Base-by-base conservation (phyloP, 1,140 invertebrate species). In the Colletes latitarsis region DNA sequence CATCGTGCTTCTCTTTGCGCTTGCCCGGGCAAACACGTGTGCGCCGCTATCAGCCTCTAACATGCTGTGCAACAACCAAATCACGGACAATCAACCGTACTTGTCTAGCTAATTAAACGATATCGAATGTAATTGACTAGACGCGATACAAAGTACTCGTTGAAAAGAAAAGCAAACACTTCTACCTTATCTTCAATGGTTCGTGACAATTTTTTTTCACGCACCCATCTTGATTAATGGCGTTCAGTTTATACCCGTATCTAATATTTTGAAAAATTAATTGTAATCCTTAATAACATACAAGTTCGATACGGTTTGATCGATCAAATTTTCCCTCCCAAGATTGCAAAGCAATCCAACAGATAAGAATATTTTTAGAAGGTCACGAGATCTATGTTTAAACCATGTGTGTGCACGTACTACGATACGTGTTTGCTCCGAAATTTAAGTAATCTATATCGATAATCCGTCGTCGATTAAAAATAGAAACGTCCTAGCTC, bases 381-480 rank as follows among this genome's bases (percentile, higher is more conserved):
- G 77, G 69, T 78, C 77, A 30, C 30, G 30, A 30, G 30, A 30
- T 30, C 30, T 30, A 30, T 30, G 30, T 30, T 30, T 30, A 30
- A 2, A 30, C 30, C 30, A 30, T 30, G 30, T 30, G 30, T 30
- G 30, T 30, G 30, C 30, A 30, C 30, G 30, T 30, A 30, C 30
- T 1, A 30, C 30, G 30, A 30, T 30, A 30, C 30, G 30, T 30
- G 30, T 30, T 30, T 30, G 30, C 30, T 30, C 30, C 30, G 55
- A 78, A 78, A 72, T 78, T 63, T 72, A 55, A 19, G 41, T 72
- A 78, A 78, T 72, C 19, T 72, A 55, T 64, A 78, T 78, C 77
- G 58, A 72, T 57, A 46, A 55, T 55, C 19, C 2, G 39, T 12
- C 6, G 57, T 14, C 17, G 9, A 62, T 55, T 78, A 72, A 72